These are phyloP conservation scores for Micromesistius poutassou DNA, from an alignment of 2,797 vertebrate species.

Conservation along the genomic window DNA sequence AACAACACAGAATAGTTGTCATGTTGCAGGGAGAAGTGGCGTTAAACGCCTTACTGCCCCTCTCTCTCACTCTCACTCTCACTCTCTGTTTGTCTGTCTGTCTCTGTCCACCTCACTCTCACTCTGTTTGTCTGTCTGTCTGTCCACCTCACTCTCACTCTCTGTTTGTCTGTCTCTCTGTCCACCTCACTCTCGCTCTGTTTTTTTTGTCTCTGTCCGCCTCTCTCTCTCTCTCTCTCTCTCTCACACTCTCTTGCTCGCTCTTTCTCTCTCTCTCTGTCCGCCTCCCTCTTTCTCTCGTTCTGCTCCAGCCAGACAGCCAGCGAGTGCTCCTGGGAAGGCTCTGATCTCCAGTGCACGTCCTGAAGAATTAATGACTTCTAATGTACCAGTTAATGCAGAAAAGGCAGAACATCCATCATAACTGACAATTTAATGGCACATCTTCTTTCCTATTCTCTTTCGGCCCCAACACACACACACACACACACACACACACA, in stretches of 20 bases:
- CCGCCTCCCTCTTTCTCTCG: conserved; percentile 13
- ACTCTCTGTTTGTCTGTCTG: not conserved
- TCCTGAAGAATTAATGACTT: conserved; percentile 82
- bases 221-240: no score
- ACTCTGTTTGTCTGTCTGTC: not conserved
- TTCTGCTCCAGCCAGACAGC: conserved; percentile 52
- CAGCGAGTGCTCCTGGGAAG: conserved; percentile 66
- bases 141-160: conserved; percentile 1
- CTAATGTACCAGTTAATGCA: conserved; percentile 82
- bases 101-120: no score
- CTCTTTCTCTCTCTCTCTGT: conserved; percentile 33
- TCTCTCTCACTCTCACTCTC: conserved; percentile 23
- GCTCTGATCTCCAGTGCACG: conserved; percentile 74
- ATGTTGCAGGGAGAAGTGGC: not conserved
- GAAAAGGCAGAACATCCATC: conserved; percentile 79
- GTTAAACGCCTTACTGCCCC: not conserved
- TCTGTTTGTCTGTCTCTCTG: not conserved
- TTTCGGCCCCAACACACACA: conserved; percentile 26
- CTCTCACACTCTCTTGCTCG: no score
- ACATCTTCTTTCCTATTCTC: conserved; percentile 63
- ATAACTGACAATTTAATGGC: conserved; percentile 80
- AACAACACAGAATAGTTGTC: not conserved
- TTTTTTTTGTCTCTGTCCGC: not conserved
- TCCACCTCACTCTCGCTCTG: not conserved
- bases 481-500: not conserved